These are phyloP conservation scores for Drosophila setosimentum DNA, from an alignment of 2,888 invertebrate species.

Conservation along the genomic window DNA sequence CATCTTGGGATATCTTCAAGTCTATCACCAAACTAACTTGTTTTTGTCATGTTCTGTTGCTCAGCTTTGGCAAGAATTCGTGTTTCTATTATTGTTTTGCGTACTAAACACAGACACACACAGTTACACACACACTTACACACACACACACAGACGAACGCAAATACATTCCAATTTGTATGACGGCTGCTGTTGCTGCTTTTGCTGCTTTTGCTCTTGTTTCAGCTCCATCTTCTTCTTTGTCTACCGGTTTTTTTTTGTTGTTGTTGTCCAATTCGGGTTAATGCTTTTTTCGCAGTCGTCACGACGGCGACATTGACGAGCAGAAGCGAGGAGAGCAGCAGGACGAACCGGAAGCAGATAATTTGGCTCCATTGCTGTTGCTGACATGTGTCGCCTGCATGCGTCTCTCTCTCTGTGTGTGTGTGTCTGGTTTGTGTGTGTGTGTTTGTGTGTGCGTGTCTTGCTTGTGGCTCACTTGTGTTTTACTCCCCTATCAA, in stretches of 20 bases:
- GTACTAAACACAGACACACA: slow-evolving; percentile 8
- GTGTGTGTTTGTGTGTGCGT: slow-evolving; percentile 10
- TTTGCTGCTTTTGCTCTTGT: slow-evolving; percentile 28
- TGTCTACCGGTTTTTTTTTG: slow-evolving; percentile 48
- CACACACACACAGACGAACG: slow-evolving; percentile 10
- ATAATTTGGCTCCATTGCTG: slow-evolving; percentile 47
- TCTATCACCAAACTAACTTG: background rate
- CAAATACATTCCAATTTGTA: slow-evolving; percentile 44
- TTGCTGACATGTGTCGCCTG: slow-evolving; percentile 54
- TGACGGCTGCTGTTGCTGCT: slow-evolving; percentile 25
- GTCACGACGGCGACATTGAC: slow-evolving; percentile 71
- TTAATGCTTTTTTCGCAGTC: slow-evolving; percentile 78
- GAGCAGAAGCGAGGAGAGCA: slow-evolving; percentile 35
- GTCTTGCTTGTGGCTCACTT: slow-evolving; percentile 43
- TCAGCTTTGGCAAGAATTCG: slow-evolving; percentile 36
- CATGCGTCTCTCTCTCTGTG: too few species aligned
- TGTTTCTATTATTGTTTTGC: slow-evolving; percentile 52
- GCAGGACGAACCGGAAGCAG: slow-evolving; percentile 2
- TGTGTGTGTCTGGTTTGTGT: background rate
- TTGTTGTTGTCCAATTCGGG: slow-evolving; percentile 81
- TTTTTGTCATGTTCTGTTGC: slow-evolving; percentile 32
- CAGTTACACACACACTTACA: slow-evolving; percentile 8
- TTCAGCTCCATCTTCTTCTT: slow-evolving; percentile 19
- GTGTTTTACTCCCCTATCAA: slow-evolving; percentile 44
- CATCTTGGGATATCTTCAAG: background rate